A percentile compares a stretch with the other conserved stretches of the same genome.
phyloP scores from a whole-genome alignment of 2,797 vertebrate genomes.

The Phataginus tricuspis region DNA sequence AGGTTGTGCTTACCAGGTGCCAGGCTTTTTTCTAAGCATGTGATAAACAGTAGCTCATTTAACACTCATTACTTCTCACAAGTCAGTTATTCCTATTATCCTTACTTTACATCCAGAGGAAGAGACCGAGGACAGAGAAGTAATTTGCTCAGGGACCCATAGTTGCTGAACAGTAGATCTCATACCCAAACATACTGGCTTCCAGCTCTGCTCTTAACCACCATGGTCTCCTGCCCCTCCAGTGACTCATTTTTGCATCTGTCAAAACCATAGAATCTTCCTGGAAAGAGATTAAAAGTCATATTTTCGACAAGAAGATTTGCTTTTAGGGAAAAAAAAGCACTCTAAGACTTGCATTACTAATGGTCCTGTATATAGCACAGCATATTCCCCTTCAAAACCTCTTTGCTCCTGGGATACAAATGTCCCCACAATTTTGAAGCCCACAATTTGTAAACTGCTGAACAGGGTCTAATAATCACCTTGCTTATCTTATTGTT shows the following conservation, averaged over 20 bases:
- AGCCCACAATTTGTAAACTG: conserved; percentile 48
- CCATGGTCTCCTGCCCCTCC: background rate
- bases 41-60: background rate
- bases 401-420: conserved; percentile 12
- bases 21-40: background rate
- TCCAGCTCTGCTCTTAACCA: background rate
- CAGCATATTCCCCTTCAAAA: conserved; percentile 30
- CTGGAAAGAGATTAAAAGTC: conserved; percentile 9
- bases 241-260: conserved; percentile 11
- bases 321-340: conserved; percentile 22
- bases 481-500: conserved; percentile 53
- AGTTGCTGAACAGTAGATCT: background rate
- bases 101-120: background rate
- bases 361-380: background rate
- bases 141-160: background rate
- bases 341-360: background rate
- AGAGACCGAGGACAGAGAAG: background rate
- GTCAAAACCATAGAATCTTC: background rate
- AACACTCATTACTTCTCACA: background rate
- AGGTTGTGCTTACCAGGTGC: background rate
- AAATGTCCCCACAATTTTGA: conserved; percentile 47
- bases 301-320: conserved; percentile 40
- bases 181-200: background rate
- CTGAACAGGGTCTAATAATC: conserved; percentile 55
- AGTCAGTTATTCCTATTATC: background rate